Base-by-base conservation (phyloP, 1,140 invertebrate genomes). In the Atta cephalotes region DNA sequence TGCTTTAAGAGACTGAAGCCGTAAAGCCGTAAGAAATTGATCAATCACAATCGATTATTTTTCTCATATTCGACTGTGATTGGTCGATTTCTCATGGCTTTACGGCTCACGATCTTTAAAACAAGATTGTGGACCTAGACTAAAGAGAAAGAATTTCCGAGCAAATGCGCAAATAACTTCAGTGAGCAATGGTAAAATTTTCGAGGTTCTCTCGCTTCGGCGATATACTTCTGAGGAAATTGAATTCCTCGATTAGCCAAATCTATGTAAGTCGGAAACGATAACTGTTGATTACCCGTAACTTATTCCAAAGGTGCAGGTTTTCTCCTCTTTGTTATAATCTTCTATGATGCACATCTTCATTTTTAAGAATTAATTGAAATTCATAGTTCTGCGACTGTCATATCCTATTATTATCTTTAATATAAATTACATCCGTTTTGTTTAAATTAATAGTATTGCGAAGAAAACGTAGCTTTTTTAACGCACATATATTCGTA, bases 181-280 rank as follows among this genome's bases (percentile, higher is more conserved):
- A 28, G 6, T 39, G 31, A 39, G 16, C 35, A 49, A 71, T 14
- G n/a, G 4, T 58, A 58, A 60, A 72, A 74, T 51, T 76, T 76
- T 84, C 18, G 28, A 74, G 12, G 39, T 39, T 76, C 51, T 51
- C 31, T 14, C 25, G 49, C 28, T 31, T n/a, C 31, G 25, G 49
- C 35, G 56, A 86, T 82, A 63, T 39, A 12, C 31, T 63, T 25
- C 16, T 45, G 53, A 56, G 77, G 66, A 86, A 86, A 86, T 86
- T 71, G 85, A 70, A 86, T 86, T 82, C 49, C 12, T 6, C 56
- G 25, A 74, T 82, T 82, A 82, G 35, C 39, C 28, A 25, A 39
- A 18, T 25, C n/a, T 45, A 51, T 63, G 58, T 62, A 62, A 76
- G 39, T 21, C 25, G 70, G 39, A 63, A 74, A 84, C 31, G 60